Evolutionary conservation across 2,888 invertebrate species (phyloP).

Genomic region (Ormia ochracea): DNA sequence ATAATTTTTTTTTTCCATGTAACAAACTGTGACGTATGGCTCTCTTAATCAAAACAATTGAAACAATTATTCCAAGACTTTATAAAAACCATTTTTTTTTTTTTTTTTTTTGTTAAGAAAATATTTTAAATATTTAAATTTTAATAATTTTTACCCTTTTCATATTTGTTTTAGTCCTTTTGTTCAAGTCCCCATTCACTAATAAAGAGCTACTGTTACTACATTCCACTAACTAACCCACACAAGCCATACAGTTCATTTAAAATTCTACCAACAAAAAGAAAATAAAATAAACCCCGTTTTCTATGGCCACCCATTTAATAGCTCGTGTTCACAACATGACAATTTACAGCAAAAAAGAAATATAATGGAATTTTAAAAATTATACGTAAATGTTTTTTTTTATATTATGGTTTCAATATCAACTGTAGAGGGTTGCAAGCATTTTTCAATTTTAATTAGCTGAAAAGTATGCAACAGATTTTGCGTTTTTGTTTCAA

Average conservation of each 20-base stretch:
- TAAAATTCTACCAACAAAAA: neutral
- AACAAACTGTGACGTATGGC: no score
- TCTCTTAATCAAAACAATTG: no score
- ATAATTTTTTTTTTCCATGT: no score
- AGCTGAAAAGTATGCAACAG: neutral
- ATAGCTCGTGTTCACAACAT: neutral
- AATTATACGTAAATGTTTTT: neutral
- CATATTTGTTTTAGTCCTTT: neutral
- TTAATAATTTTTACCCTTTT: neutral
- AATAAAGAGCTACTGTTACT: conserved; percentile 21
- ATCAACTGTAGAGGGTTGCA: neutral
- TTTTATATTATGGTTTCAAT: no score
- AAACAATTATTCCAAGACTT: no score
- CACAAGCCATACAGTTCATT: neutral
- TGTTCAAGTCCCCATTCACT: conserved; percentile 25
- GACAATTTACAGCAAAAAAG: neutral
- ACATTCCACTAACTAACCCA: conserved; percentile 6
- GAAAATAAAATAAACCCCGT: neutral
- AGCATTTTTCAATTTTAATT: neutral
- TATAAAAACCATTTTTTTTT: neutral
- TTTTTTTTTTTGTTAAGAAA: neutral
- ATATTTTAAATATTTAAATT: neutral
- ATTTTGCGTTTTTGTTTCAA: neutral
- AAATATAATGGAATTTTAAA: neutral
- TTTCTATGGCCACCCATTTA: neutral